These are phyloP conservation scores for Globia sparganii DNA, from an alignment of 2,888 invertebrate genomes.

Conservation along the genomic window DNA sequence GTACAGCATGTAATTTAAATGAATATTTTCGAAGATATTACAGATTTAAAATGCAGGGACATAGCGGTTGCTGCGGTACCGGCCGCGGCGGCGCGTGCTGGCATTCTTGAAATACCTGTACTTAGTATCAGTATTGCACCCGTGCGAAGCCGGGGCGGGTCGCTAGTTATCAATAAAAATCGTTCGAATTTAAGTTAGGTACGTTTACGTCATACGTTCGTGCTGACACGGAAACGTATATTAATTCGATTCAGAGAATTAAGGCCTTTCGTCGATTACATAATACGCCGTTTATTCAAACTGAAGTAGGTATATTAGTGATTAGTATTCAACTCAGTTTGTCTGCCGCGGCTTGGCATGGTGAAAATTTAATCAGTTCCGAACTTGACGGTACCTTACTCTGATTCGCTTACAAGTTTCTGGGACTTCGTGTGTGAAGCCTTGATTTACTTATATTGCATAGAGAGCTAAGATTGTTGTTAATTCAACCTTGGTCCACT, in stretches of 20 bases:
- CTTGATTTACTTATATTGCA: constrained; percentile 27
- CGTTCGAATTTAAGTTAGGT: neutral
- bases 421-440: constrained; percentile 5
- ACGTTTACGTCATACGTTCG: neutral
- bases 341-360: constrained; percentile 16
- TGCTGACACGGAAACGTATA: constrained; percentile 19
- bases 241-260: constrained; percentile 40
- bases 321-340: constrained; percentile 47
- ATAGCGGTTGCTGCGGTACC: no score
- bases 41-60: no score
- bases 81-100: no score
- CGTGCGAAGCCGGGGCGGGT: no score
- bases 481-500: neutral
- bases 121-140: no score
- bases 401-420: constrained; percentile 31
- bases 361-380: constrained; percentile 56
- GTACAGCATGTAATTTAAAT: no score
- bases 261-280: constrained; percentile 33
- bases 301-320: constrained; percentile 36
- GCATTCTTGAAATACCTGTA: no score
- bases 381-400: constrained; percentile 29
- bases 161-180: neutral
- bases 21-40: no score
- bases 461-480: constrained; percentile 4
- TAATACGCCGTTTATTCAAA: constrained; percentile 25